Evolutionary conservation across 2,113 vertebrate species (phyloP), one percentile per base, ranked within the genome.

Genomic region (Engystomops pustulosus): DNA sequence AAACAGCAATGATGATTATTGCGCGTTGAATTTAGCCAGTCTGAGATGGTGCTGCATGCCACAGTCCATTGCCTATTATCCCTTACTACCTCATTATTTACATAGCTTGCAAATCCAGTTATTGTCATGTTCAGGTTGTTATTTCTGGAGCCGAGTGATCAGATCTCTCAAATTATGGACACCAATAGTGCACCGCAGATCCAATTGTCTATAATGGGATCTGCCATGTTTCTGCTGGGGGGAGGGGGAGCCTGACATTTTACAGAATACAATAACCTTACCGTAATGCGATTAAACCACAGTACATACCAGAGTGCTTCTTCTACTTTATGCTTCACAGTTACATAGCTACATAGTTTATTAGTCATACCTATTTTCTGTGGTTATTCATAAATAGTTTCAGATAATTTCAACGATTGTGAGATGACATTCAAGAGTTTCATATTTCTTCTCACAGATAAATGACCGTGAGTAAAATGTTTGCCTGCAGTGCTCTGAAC

Each of bases 301-400:
- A 69, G n/a, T 69, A 11, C 18, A 69, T 38, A n/a, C 32, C 14
- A 32, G 17, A 30, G 25, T 12, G 14, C 15, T 62, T 62, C 12
- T 15, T 68, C 1, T 6, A 68, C 17, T 68, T 36, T 20, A 8
- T 68, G 18, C 17, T 15, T 18, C 17, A 20, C 65, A 34, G 65
- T 68, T 69, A 10, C 34, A 32, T 69, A 38, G 18, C 67, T 38
- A 38, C 67, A n/a, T 69, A 69, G 32, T 18, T 68, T 62, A 20
- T 67, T 67, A 34, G 67, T 69, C 67, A 69, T 20, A n/a, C 7
- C 18, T 20, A 69, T 38, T 69, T 69, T 38, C 67, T 11, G 34
- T 69, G 34, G 67, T 11, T 69, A 38, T 38, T 69, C 67, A 36
- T 69, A 69, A 69, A 69, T 69, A 32, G 34, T n/a, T 69, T 38